Evolutionary conservation across 2,888 invertebrate genomes (phyloP).

Genomic region (Dryobotodes eremita): DNA sequence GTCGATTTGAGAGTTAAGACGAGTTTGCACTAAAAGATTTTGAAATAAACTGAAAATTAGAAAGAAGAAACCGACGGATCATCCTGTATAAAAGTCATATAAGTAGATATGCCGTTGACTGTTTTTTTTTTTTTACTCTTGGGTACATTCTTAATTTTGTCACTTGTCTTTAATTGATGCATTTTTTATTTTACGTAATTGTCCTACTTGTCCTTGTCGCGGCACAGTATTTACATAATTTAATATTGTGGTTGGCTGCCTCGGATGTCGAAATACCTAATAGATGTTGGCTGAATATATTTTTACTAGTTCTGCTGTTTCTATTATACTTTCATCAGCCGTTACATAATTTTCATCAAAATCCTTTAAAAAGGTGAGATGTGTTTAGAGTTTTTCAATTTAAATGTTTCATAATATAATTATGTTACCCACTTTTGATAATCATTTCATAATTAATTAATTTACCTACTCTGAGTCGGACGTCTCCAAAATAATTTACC

Average conservation of each 20-base stretch:
- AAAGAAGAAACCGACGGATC: too few relatives aligned
- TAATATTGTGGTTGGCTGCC: constrained; percentile 10
- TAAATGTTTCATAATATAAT: not conserved
- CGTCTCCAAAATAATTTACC: not conserved
- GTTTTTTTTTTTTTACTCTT: not conserved
- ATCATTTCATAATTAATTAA: not conserved
- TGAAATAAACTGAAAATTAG: not conserved
- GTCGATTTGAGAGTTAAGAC: too few relatives aligned
- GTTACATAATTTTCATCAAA: constrained; percentile 10
- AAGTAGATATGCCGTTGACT: not conserved
- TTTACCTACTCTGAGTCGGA: not conserved
- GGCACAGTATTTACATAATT: constrained; percentile 1
- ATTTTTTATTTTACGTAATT: constrained; percentile 2
- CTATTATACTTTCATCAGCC: constrained; percentile 13
- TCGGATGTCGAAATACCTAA: constrained; percentile 18
- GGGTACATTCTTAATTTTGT: not conserved
- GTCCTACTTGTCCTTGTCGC: constrained; percentile 16
- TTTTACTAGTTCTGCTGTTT: constrained; percentile 1
- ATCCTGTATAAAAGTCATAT: not conserved
- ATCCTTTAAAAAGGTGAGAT: not conserved
- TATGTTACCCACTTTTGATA: not conserved
- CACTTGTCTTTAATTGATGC: not conserved
- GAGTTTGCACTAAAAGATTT: not conserved
- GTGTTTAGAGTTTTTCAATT: not conserved
- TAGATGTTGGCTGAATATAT: not conserved